These are phyloP conservation scores for Patagioenas fasciata DNA, from an alignment of 2,113 vertebrate genomes.

Conservation along the genomic window DNA sequence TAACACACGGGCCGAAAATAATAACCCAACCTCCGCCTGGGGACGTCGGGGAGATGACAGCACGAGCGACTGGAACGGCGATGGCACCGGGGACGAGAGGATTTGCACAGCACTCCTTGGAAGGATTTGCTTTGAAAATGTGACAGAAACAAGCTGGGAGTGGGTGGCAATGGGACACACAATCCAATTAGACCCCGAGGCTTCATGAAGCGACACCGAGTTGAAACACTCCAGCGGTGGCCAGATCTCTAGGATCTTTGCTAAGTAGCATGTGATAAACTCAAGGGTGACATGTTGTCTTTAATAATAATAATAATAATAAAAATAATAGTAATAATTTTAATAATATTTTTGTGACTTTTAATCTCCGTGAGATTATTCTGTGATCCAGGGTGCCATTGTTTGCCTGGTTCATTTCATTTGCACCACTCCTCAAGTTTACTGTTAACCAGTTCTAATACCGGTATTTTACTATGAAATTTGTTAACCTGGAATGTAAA, in stretches of 20 bases:
- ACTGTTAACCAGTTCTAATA: conserved; percentile 53
- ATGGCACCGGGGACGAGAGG: not conserved
- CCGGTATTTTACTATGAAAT: conserved; percentile 30
- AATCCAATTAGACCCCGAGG: not conserved
- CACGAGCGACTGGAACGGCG: not conserved
- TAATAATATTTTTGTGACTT: conserved; percentile 67
- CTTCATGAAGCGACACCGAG: not conserved
- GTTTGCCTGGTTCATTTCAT: conserved; percentile 59
- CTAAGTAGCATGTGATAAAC: conserved; percentile 57
- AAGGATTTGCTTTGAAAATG: not conserved
- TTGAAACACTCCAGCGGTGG: conserved; percentile 33
- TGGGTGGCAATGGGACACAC: not conserved
- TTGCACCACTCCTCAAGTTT: conserved; percentile 58
- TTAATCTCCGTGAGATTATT: conserved; percentile 79
- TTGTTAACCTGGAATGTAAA: conserved; percentile 54
- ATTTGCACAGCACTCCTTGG: not conserved
- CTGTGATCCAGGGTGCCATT: conserved; percentile 78
- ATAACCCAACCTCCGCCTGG: not conserved
- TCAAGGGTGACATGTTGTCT: conserved; percentile 62
- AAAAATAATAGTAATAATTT: conserved; percentile 57
- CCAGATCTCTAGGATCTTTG: conserved; percentile 57
- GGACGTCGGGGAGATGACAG: not conserved
- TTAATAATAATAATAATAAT: conserved; percentile 35
- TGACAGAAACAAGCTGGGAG: not conserved
- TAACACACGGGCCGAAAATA: not conserved